Evolutionary conservation across 2,888 invertebrate species (phyloP).

Genomic region (Drosophila parthenogenetica): DNA sequence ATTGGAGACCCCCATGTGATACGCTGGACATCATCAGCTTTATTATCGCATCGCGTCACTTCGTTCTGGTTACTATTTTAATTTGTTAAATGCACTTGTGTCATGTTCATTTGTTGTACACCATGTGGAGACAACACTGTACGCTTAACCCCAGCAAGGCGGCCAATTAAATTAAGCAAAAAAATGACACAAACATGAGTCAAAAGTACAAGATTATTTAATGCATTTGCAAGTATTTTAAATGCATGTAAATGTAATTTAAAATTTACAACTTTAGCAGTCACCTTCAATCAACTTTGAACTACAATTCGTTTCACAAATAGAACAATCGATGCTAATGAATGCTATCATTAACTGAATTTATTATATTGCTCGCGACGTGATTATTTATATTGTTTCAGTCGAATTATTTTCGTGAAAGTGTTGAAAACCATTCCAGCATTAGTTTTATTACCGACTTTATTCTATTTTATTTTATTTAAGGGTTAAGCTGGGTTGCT

Average conservation of each 20-base stretch:
- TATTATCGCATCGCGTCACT: conserved; percentile 64
- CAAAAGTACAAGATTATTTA: neutral
- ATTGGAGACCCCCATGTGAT: conserved; percentile 13
- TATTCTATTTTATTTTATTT: conserved; percentile 2
- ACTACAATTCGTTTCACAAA: neutral
- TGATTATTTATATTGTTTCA: too few species aligned
- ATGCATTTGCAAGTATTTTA: neutral
- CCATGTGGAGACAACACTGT: conserved; percentile 9
- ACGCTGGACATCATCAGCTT: conserved; percentile 50
- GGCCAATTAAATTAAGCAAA: conserved; percentile 1
- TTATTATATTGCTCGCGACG: too few species aligned
- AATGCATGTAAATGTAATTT: too few species aligned
- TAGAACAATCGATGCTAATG: conserved; percentile 6
- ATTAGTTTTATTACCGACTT: neutral
- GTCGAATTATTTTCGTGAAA: conserved; percentile 4
- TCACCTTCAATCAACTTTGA: conserved; percentile 7
- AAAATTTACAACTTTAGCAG: neutral
- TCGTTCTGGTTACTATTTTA: conserved; percentile 67
- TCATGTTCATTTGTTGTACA: conserved; percentile 57
- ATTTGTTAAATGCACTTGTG: conserved; percentile 77
- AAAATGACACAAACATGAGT: neutral
- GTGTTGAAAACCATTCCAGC: conserved; percentile 3
- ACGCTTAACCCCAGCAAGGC: conserved; percentile 11
- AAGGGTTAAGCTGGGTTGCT: conserved; percentile 31
- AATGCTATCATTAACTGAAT: conserved; percentile 13